phyloP scores from a whole-genome alignment of 1,140 invertebrate genomes.

The Tenebrio molitor region DNA sequence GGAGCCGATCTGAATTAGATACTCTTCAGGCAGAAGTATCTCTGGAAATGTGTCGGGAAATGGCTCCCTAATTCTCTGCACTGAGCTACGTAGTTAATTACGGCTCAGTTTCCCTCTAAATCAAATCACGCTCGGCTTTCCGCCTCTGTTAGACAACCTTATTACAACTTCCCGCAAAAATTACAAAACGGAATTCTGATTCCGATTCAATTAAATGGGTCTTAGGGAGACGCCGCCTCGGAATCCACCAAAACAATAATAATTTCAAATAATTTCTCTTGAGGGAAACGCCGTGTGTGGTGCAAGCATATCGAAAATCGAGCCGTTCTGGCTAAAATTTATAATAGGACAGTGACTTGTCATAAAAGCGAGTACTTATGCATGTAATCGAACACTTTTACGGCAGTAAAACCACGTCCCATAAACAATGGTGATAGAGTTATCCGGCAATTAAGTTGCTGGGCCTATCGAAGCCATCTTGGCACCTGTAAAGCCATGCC shows the following conservation, averaged over 20 bases:
- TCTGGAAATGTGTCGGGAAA: constrained; percentile 58
- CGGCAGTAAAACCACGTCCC: constrained; percentile 45
- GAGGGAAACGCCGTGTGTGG: constrained; percentile 11
- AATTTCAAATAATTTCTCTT: constrained; percentile 4
- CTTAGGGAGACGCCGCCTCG: constrained; percentile 4
- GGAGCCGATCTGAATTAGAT: constrained; percentile 60
- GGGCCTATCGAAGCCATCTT: constrained; percentile 45
- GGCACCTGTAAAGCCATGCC: constrained; percentile 39
- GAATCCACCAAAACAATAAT: constrained; percentile 9
- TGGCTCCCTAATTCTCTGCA: constrained; percentile 56
- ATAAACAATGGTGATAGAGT: constrained; percentile 47
- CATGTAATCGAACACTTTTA: constrained; percentile 47
- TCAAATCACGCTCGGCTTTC: constrained; percentile 55
- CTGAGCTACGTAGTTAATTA: constrained; percentile 59
- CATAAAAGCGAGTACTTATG: constrained; percentile 45
- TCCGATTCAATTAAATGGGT: constrained; percentile 47
- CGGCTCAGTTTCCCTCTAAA: constrained; percentile 57
- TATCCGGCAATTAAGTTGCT: constrained; percentile 46
- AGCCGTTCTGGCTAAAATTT: constrained; percentile 26
- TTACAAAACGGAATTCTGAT: constrained; percentile 32
- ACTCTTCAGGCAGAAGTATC: constrained; percentile 56
- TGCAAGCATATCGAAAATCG: constrained; percentile 1
- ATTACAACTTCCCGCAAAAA: constrained; percentile 40
- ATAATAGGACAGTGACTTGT: constrained; percentile 44
- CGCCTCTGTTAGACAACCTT: constrained; percentile 42